A percentile compares a stretch with the other conserved stretches of the same genome.
These are phyloP conservation scores for Indicator indicator DNA, from an alignment of 2,113 vertebrate species.

Conservation along the genomic window DNA sequence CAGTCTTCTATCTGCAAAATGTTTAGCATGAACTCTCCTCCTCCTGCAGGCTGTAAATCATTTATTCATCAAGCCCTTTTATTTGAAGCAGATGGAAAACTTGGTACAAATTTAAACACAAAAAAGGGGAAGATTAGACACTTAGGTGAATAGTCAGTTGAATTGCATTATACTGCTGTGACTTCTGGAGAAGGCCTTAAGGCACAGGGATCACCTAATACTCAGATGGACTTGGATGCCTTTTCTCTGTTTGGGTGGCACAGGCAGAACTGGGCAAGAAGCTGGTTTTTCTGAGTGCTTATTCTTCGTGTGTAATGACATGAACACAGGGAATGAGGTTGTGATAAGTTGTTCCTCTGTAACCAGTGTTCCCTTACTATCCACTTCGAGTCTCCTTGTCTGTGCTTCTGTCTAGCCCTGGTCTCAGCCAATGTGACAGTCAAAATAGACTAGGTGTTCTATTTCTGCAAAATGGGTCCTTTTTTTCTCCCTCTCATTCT, in stretches of 20 bases:
- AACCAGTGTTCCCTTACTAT: not conserved
- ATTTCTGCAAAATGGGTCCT: not conserved
- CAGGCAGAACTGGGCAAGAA: not conserved
- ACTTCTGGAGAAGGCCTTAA: not conserved
- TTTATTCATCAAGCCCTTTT: constrained; percentile 65
- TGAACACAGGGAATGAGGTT: not conserved
- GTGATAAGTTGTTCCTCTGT: not conserved
- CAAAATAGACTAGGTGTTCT: not conserved
- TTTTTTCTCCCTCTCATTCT: not conserved
- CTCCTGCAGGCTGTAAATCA: constrained; percentile 57
- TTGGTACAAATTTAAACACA: constrained; percentile 31
- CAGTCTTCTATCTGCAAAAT: constrained; percentile 31
- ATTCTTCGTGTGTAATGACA: not conserved
- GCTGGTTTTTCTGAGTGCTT: not conserved
- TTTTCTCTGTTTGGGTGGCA: not conserved
- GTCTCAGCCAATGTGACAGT: not conserved
- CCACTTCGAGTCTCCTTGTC: not conserved
- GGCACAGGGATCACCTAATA: not conserved
- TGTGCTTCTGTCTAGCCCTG: not conserved
- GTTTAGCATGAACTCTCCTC: constrained; percentile 31
- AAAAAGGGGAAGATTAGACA: constrained; percentile 22
- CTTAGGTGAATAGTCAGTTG: constrained; percentile 13
- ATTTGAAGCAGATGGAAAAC: constrained; percentile 52
- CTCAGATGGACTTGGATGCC: not conserved
- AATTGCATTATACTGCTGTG: not conserved